These are phyloP conservation scores for Sciurus vulgaris DNA, from an alignment of 2,797 vertebrate genomes.

Conservation along the genomic window DNA sequence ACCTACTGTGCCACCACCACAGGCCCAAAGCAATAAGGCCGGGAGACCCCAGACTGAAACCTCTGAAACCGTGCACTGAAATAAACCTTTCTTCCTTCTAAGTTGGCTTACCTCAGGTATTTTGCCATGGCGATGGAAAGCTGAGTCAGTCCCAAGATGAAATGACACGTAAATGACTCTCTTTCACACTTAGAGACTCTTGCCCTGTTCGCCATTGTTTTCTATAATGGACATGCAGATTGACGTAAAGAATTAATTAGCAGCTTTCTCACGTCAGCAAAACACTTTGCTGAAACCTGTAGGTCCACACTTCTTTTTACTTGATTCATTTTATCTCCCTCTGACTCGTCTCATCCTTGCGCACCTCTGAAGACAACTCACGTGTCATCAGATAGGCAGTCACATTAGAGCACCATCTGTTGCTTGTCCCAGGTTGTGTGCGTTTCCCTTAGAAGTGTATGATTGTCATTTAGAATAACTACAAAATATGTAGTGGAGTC, in stretches of 20 bases:
- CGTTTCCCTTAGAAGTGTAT: not conserved
- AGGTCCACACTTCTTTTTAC: not conserved
- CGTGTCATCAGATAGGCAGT: not conserved
- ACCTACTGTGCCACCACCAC: not conserved
- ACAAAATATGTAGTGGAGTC: not conserved
- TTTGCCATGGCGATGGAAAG: not conserved
- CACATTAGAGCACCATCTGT: not conserved
- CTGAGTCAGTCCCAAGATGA: not conserved
- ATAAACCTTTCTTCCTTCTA: not conserved
- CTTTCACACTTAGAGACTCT: too few relatives aligned
- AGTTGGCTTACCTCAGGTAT: not conserved
- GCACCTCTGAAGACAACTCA: not conserved
- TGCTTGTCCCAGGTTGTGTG: too few relatives aligned
- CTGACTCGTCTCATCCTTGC: not conserved
- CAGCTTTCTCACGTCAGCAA: not conserved
- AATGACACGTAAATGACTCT: too few relatives aligned
- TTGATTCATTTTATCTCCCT: not conserved
- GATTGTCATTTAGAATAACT: not conserved
- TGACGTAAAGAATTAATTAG: not conserved
- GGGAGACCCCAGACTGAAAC: not conserved
- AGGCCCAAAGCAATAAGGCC: not conserved
- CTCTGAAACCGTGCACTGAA: not conserved
- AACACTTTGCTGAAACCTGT: conserved; percentile 2
- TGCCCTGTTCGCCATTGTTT: not conserved
- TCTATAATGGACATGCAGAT: not conserved